Evolutionary conservation across 2,113 vertebrate species (phyloP).

Genomic region (Tyrannus savana): DNA sequence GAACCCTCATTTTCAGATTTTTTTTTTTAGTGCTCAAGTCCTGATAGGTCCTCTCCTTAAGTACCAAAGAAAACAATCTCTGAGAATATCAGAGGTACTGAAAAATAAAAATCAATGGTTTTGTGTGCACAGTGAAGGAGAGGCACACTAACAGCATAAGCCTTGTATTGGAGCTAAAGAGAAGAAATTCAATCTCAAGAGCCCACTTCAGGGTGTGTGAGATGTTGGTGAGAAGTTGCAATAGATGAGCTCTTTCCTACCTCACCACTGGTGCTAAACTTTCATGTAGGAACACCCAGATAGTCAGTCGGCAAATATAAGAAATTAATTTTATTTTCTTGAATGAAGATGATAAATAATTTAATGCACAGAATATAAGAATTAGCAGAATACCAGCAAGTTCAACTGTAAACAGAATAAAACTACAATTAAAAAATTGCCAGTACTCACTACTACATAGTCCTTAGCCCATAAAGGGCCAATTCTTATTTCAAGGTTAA

Average conservation of each 20-base stretch:
- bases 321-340: constrained; percentile 8
- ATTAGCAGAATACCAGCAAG: neutral
- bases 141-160: accelerated
- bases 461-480: neutral
- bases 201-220: neutral
- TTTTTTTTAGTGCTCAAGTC: neutral
- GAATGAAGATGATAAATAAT: neutral
- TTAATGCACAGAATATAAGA: neutral
- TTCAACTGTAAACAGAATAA: neutral
- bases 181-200: neutral
- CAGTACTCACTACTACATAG: neutral
- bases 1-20: neutral
- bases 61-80: neutral
- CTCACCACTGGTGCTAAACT: neutral
- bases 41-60: neutral
- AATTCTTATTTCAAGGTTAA: neutral
- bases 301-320: neutral
- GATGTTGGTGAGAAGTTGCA: neutral
- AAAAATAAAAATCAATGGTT: neutral
- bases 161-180: neutral
- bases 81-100: neutral
- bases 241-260: neutral
- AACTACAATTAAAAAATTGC: neutral
- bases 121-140: neutral
- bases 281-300: neutral